Base-by-base conservation (phyloP, 2,797 vertebrate species). In the Enteromius fasciolatus region DNA sequence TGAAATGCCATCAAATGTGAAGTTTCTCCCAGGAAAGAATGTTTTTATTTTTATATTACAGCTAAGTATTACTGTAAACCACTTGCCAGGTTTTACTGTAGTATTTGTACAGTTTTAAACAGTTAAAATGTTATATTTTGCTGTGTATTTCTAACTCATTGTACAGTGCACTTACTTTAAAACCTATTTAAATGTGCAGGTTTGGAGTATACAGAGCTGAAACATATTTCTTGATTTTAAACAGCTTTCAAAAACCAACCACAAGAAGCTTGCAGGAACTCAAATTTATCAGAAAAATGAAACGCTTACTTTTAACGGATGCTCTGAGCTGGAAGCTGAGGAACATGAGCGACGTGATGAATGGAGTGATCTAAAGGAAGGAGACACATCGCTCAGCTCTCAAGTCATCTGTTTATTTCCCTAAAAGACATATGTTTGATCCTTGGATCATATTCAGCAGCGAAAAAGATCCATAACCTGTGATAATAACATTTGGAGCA, bases 391-490 rank as follows among this genome's bases (percentile, higher is more conserved):
- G 84, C 78, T 86, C 86, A 83, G 86, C 90, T 89, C 61, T 18
- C 82, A 88, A 88, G 89, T 89, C 86, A 86, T 84, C 84, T 87
- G 88, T 90, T 89, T 88, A 83, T 73, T 83, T 87, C 90, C 89
- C 89, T 84, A 90, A 87, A 91, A 90, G 88, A 88, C 83, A 88
- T 86, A 89, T 87, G 89, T 88, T 84, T 86, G 91, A 90, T 87
- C 52, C 81, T 87, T 88, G 78, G 90, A 91, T 89, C 90, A 44
- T 59, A 72, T 89, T 87, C 81, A 85, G 86, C 88, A 89, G 80
- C 79, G 78, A 92, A 92, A 90, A 88, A 68, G 83, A 78, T 83
- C 85, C 89, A 86, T 84, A 83, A 64, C 73, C 80, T 12, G 41
- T 76, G 61, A 36, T 73, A 73, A 20, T 64, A 76, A 80, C 70